Evolutionary conservation across 2,797 vertebrate species (phyloP), one percentile per base, ranked within the genome.

Genomic region (Rhyacichthys aspro): DNA sequence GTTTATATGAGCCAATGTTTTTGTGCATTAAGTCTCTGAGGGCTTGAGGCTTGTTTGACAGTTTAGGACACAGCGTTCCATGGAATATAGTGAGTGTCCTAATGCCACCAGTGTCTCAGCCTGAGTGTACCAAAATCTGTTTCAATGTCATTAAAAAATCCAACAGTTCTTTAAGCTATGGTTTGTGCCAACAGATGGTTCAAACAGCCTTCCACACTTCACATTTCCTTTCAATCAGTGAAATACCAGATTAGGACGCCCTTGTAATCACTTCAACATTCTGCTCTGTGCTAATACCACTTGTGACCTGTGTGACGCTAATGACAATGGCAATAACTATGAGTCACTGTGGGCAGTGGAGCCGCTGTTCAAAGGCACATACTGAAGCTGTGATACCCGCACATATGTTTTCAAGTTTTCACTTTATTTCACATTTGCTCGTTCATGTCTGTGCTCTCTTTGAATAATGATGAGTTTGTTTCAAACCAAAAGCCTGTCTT

Each of bases 1-100:
- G 89, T 90, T 89, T 88, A 88, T 70, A 72, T 73, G 79, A 88
- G 61, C 70, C 72, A 59, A 48, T 84, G 84, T 78, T 82, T 85
- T 81, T 47, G 71, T 78, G 83, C 78, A 72, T 82, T 84, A 83
- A 63, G 81, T 79, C 78, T 88, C 81, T 18, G 33, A 77, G 76
- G 70, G 62, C 64, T 70, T 44, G 59, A 77, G 88, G 83, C 65
- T 33, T 44, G 78, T 74, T 57, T 85, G 86, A 88, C 86, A 83
- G 82, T 74, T 42, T 55, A 48, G 60, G 77, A 75, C 70, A 74
- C 56, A 73, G 64, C 52, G 77, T 74, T 83, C 69, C 69, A 45
- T 54, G 61, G 50, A 18, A 63, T 57, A 53, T 47, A 43, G 0
- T 2, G 39, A 43, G 55, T 46, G 43, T 64, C 61, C 64, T 44